A percentile compares a stretch with the other conserved stretches of the same genome.
Conservation (phyloP, 2,113 vertebrate species). For the Megaceryle maxima region DNA sequence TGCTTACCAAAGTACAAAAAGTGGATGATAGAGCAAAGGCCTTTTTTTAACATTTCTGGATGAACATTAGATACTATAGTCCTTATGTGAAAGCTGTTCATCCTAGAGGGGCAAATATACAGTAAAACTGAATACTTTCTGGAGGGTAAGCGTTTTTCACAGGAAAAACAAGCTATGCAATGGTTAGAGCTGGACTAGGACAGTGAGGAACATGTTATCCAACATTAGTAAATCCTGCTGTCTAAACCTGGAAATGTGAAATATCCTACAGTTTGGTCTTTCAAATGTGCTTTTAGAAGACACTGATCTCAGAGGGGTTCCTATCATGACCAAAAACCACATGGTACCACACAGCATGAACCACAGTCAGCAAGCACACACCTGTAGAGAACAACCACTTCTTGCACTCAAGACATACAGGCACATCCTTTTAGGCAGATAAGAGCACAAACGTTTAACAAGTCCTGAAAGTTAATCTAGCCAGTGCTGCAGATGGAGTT, state of each 20-base stretch:
- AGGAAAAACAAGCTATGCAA: background rate
- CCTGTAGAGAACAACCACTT: background rate
- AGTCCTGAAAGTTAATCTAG: background rate
- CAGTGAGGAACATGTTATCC: rapidly evolving
- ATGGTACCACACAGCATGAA: background rate
- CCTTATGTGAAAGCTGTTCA: background rate
- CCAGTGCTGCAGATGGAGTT: background rate
- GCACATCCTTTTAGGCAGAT: background rate
- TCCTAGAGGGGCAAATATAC: background rate
- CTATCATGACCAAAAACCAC: background rate
- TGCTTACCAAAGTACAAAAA: background rate
- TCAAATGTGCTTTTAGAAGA: background rate
- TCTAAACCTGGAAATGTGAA: background rate
- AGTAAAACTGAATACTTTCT: background rate
- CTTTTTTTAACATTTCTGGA: background rate
- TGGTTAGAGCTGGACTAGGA: background rate
- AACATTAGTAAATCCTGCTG: background rate
- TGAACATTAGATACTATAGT: background rate
- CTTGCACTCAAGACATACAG: background rate
- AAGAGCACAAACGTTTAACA: background rate
- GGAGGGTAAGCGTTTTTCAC: background rate
- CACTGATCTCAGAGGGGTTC: background rate
- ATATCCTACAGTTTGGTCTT: background rate
- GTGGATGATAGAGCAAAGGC: background rate
- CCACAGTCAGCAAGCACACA: background rate